A percentile compares a stretch with the other conserved stretches of the same genome.
phyloP scores from a whole-genome alignment of 2,888 invertebrate genomes.

The Hypsopygia costalis region DNA sequence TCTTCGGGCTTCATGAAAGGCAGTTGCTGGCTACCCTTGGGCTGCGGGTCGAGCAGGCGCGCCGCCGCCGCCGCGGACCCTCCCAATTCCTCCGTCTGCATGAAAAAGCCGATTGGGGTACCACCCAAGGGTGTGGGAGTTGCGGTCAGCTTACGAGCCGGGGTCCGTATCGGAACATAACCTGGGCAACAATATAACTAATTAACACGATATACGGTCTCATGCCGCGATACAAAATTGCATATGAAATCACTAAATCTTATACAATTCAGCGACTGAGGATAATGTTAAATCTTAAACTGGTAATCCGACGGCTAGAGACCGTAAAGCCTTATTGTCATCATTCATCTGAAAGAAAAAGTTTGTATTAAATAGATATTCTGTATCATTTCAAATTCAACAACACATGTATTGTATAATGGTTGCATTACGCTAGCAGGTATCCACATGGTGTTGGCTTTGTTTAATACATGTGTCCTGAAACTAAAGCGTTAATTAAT shows the following conservation, averaged over 20 bases:
- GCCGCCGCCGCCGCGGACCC: constrained; percentile 91
- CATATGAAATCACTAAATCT: constrained; percentile 15
- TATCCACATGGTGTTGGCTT: constrained; percentile 46
- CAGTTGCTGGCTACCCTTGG: constrained; percentile 93
- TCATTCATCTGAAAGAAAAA: constrained; percentile 79
- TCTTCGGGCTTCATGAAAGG: constrained; percentile 99
- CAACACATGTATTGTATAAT: constrained; percentile 53
- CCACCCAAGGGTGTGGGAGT: constrained; percentile 98
- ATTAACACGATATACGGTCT: constrained; percentile 30
- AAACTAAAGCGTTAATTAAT: constrained; percentile 71
- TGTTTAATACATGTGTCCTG: constrained; percentile 73
- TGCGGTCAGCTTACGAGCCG: constrained; percentile 97
- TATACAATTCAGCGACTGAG: constrained; percentile 34
- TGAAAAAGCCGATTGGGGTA: constrained; percentile 96
- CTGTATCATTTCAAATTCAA: constrained; percentile 42
- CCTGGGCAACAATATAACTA: constrained; percentile 74
- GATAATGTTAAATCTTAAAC: constrained; percentile 44
- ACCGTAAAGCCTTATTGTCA: constrained; percentile 65
- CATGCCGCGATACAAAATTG: constrained; percentile 23
- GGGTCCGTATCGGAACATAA: constrained; percentile 97
- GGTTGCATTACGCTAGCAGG: constrained; percentile 33
- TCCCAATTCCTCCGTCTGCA: constrained; percentile 93
- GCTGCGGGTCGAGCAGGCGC: constrained; percentile 94
- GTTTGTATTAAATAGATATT: constrained; percentile 54
- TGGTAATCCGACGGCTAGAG: constrained; percentile 63